Evolutionary conservation across 2,888 invertebrate genomes (phyloP).

Genomic region (Pherbina coryleti): DNA sequence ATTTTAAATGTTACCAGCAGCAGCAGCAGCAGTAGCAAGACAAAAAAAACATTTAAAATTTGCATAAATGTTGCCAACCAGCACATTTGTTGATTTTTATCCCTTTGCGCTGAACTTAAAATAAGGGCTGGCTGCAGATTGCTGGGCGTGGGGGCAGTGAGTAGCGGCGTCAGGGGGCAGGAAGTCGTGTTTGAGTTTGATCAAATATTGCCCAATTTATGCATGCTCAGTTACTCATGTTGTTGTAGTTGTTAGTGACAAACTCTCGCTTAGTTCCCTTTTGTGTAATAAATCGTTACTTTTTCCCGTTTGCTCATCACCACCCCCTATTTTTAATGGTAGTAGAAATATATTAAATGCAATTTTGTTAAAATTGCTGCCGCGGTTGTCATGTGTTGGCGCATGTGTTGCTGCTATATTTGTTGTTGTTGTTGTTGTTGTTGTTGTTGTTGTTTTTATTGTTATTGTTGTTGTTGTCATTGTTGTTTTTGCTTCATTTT

Average conservation of each 20-base stretch:
- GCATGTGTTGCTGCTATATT: background rate
- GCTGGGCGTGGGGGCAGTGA: background rate
- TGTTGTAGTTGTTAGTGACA: slow-evolving; percentile 20
- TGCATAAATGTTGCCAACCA: slow-evolving; percentile 1
- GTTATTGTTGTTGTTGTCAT: background rate
- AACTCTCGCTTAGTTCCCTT: slow-evolving; percentile 33
- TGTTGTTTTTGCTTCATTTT: background rate
- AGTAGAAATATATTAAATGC: background rate
- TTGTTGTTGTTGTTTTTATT: background rate
- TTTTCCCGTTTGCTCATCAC: background rate
- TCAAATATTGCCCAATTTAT: slow-evolving; percentile 24
- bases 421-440: background rate
- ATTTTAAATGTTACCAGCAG: background rate
- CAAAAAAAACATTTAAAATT: background rate
- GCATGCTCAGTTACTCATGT: background rate
- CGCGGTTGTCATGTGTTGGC: background rate
- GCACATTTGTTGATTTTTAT: too few species aligned
- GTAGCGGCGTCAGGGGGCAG: background rate
- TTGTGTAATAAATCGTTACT: slow-evolving; percentile 33
- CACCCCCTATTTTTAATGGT: background rate
- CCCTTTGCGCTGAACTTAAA: too few species aligned
- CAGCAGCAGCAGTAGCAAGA: background rate
- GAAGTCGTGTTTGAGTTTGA: too few species aligned
- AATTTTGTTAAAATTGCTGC: background rate
- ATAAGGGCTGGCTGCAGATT: background rate